Percentiles rank a stretch among this genome's conserved stretches.
Conservation (phyloP, 2,888 invertebrate genomes). For the Trachelus stipa region DNA sequence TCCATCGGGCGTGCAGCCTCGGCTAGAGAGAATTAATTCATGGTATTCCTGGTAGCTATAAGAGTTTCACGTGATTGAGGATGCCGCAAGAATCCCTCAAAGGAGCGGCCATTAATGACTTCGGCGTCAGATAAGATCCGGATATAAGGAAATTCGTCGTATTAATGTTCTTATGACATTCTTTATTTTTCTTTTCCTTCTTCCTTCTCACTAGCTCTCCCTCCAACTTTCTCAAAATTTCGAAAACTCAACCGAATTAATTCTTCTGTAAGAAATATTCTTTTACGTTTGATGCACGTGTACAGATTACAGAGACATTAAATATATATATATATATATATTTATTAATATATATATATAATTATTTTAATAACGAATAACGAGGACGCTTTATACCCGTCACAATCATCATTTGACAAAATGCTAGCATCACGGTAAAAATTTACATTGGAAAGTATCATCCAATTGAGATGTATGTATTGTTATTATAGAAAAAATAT, state of each 20-base stretch:
- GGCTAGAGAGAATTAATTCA: slow-evolving; percentile 2
- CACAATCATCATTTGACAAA: background rate
- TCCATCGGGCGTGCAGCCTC: background rate
- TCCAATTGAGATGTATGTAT: background rate
- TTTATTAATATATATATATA: no score
- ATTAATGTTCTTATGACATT: background rate
- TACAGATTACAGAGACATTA: background rate
- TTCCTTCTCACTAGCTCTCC: no score
- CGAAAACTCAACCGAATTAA: background rate
- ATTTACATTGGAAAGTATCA: background rate
- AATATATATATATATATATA: no score
- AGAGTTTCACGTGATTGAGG: background rate
- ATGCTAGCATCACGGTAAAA: background rate
- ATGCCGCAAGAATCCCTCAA: slow-evolving; percentile 1
- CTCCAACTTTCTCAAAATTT: background rate
- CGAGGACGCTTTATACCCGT: background rate
- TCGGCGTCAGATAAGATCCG: background rate
- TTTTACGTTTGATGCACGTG: background rate
- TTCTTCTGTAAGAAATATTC: background rate
- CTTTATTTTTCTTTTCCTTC: background rate
- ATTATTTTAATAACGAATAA: background rate
- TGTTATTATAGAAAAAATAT: background rate
- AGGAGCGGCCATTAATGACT: slow-evolving; percentile 2
- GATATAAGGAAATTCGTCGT: background rate
- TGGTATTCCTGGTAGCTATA: background rate